Conservation (phyloP, 2,888 invertebrate species). For the Reticulitermes lucifugus region DNA sequence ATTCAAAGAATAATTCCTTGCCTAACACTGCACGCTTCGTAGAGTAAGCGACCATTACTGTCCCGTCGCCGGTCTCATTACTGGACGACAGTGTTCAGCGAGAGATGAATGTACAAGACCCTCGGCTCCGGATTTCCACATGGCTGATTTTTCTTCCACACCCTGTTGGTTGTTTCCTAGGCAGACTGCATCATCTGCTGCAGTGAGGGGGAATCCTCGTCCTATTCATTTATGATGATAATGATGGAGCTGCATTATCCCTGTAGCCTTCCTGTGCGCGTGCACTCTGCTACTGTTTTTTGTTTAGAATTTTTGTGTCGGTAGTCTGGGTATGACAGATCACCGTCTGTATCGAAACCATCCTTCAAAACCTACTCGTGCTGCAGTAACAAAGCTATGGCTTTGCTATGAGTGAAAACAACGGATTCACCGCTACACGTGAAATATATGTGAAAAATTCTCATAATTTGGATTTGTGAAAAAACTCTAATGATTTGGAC, state of each 20-base stretch:
- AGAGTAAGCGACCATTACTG: neutral
- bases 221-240: conserved; percentile 27
- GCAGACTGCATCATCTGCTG: conserved; percentile 6
- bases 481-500: too few species aligned
- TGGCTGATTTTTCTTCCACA: conserved; percentile 34
- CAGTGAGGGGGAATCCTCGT: neutral
- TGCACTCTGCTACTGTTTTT: neutral
- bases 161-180: neutral
- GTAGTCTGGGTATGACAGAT: neutral
- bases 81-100: neutral
- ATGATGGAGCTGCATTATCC: conserved; percentile 6
- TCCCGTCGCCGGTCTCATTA: neutral
- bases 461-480: too few species aligned
- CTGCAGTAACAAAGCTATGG: neutral
- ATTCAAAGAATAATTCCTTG: conserved; percentile 4
- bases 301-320: neutral
- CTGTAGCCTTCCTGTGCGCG: neutral
- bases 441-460: too few species aligned
- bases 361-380: neutral
- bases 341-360: neutral
- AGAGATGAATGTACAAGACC: conserved; percentile 12
- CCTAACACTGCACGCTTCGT: conserved; percentile 5
- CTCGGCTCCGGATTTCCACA: conserved; percentile 46
- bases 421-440: too few species aligned
- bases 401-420: too few species aligned